Percentiles rank a stretch among this genome's conserved stretches.
Evolutionary conservation across 2,113 vertebrate species (phyloP).

Genomic region (Glareola pratincola): DNA sequence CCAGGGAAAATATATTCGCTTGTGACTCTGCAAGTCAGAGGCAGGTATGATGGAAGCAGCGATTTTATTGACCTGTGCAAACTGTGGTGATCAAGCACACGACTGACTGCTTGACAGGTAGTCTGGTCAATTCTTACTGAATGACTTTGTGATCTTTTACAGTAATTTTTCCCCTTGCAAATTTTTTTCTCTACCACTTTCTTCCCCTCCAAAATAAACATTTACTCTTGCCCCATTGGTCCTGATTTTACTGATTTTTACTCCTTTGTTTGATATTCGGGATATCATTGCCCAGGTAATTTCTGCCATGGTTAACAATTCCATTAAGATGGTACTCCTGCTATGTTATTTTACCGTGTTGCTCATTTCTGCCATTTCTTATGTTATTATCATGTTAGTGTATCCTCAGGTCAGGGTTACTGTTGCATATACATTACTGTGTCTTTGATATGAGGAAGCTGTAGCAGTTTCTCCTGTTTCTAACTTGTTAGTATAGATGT

Average conservation of each 20-base stretch:
- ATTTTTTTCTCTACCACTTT: neutral
- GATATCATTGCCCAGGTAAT: neutral
- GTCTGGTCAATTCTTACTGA: neutral
- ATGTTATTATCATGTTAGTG: neutral
- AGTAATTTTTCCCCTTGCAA: neutral
- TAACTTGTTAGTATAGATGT: neutral
- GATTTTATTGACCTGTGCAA: neutral
- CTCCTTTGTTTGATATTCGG: neutral
- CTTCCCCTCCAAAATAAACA: neutral
- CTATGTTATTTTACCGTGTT: neutral
- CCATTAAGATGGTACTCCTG: neutral
- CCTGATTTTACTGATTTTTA: neutral
- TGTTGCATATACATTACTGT: neutral
- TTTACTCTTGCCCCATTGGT: neutral
- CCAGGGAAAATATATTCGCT: fast-evolving
- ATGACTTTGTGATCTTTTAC: neutral
- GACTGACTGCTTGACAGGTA: neutral
- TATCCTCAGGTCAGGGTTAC: neutral
- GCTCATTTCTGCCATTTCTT: neutral
- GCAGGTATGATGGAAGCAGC: neutral
- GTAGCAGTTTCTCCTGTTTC: neutral
- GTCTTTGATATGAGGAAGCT: neutral
- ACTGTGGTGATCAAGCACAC: neutral
- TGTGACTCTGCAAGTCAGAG: neutral
- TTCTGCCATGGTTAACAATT: neutral